Evolutionary conservation across 2,888 invertebrate genomes (phyloP).

Genomic region (Lamellibrachia columna): DNA sequence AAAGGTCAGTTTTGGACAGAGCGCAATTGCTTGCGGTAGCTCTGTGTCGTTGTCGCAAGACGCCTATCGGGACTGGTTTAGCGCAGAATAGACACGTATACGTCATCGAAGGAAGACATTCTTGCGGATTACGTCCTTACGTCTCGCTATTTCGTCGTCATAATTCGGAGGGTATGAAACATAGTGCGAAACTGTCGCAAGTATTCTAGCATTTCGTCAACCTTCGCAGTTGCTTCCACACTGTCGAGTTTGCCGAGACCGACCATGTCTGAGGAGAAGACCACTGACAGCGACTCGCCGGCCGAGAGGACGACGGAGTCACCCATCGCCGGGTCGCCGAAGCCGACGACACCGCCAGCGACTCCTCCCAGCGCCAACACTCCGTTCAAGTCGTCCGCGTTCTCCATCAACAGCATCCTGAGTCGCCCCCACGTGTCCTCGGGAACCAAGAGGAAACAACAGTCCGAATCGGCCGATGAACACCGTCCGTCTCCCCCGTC

Average conservation of each 20-base stretch:
- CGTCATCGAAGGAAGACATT: background rate
- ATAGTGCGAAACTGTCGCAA: background rate
- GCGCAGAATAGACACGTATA: background rate
- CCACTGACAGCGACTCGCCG: background rate
- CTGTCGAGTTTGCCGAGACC: background rate
- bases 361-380: background rate
- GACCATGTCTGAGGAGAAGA: background rate
- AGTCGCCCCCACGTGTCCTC: slow-evolving; percentile 32
- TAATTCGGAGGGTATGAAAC: background rate
- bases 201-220: background rate
- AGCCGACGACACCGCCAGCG: background rate
- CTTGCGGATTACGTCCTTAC: background rate
- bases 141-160: background rate
- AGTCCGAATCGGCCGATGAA: background rate
- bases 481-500: slow-evolving; percentile 18
- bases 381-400: slow-evolving; percentile 28
- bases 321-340: background rate
- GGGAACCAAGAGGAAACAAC: background rate
- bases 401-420: slow-evolving; percentile 40
- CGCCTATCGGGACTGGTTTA: background rate
- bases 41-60: background rate
- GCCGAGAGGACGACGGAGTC: background rate
- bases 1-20: background rate
- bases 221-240: background rate
- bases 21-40: background rate